A percentile compares a stretch with the other conserved stretches of the same genome.
These are phyloP conservation scores for Chymomyza fuscimana DNA, from an alignment of 2,888 invertebrate species.

Conservation along the genomic window DNA sequence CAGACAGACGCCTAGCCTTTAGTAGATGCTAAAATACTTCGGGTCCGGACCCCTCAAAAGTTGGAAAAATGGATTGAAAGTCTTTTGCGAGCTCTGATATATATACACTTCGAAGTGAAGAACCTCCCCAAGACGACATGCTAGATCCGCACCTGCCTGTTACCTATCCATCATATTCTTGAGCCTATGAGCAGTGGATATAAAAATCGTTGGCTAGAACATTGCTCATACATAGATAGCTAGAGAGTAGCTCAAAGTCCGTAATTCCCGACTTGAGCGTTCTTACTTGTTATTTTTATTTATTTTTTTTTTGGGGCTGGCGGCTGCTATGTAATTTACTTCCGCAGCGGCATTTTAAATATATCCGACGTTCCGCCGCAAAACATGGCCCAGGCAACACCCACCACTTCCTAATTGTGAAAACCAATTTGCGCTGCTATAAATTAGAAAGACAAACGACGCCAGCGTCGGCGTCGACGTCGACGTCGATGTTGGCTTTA, in stretches of 20 bases:
- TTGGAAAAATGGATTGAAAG: no score
- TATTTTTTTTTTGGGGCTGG: not conserved
- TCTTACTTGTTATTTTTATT: not conserved
- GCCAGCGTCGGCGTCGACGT: constrained; percentile 15
- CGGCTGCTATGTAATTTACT: constrained; percentile 61
- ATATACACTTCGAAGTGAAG: no score
- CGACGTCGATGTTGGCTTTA: constrained; percentile 23
- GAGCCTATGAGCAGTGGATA: no score
- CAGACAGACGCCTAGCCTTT: no score
- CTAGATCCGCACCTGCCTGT: no score
- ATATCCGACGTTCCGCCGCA: constrained; percentile 55
- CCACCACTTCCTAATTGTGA: constrained; percentile 74
- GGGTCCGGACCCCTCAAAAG: no score
- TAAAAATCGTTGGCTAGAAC: no score
- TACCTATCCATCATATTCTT: no score
- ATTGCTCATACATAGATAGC: no score
- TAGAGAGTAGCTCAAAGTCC: not conserved
- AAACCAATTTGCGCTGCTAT: constrained; percentile 73
- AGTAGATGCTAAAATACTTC: no score
- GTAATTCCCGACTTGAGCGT: not conserved
- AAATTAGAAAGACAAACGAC: constrained; percentile 68
- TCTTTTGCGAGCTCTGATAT: no score
- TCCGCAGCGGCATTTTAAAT: constrained; percentile 63
- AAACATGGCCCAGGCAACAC: constrained; percentile 52
- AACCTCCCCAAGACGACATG: no score